Evolutionary conservation across 2,888 invertebrate genomes (phyloP), one percentile per base, ranked within the genome.

Genomic region (Plutella xylostella): DNA sequence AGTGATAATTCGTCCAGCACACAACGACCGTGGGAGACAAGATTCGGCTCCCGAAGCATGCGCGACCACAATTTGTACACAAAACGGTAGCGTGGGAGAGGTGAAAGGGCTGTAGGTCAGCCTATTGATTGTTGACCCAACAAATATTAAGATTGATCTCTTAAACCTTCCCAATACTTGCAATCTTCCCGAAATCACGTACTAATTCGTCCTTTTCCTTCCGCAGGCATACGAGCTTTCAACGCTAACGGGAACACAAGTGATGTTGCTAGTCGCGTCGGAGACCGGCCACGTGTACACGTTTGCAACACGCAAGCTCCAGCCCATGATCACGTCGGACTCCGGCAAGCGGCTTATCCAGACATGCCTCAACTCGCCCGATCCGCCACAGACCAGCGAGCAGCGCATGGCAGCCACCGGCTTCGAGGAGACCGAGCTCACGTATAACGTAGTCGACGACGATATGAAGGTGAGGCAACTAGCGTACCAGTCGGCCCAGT

Each of bases 231-330:
- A 98, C 87, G 99, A 99, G 85, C 85, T 99, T 65, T 98, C 99
- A 50, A 98, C 98, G 57, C 82, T 99, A 74, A 99, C 99, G 54
- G 99, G 99, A 45, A 99, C 99, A 28, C 98, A 99, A 86, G 98
- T 99, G 76, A 99, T 99, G 98, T 87, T 99, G 63, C 87, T 99
- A 68, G 98, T 99, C 55, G 98, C 98, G 50, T 97, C 96, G 54
- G 98, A 98, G 82, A 98, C 98, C 17, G 98, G 98, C 45, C 99
- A 99, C 85, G 99, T 99, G 65, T 99, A 99, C 86, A 99, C 99
- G 51, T 99, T 98, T 85, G 98, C 99, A 52, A 99, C 99, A 57
- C 90, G 97, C 58, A 97, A 97, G 77, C 88, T 99, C 45, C 97
- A 98, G 80, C 99, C 99, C 56, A 99, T 99, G 98, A 98, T 99